Evolutionary conservation across 2,888 invertebrate genomes (phyloP), one percentile per base, ranked within the genome.

Genomic region (Apamea crenata): DNA sequence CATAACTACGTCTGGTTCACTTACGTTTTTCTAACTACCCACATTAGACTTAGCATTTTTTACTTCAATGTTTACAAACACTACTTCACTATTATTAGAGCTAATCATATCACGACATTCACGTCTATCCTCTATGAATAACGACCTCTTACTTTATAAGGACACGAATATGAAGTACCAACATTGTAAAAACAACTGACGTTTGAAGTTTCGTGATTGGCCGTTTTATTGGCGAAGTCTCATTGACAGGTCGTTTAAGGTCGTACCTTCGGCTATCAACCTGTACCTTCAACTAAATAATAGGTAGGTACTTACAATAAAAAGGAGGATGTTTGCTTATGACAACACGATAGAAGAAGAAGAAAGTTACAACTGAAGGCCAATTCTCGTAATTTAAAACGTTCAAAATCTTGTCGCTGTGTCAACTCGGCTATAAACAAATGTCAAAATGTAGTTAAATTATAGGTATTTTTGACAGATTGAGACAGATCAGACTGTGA

Each of bases 31-130:
- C 47, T 25, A 56, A 67, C 76, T 76, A 76, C 79, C 74, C 66
- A 63, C 80, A 66, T 75, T 1, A 10, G n/a, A n/a, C 10, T 29
- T n/a, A 16, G 25, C 25, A 40, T 65, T 82, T 79, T 67, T 61
- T 29, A 53, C 32, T 12, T 14, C 16, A 53, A 32, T 85, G 59
- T 85, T 82, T 85, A 74, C 40, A 85, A 74, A 76, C 18, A 83
- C 32, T 14, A 29, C n/a, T 61, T 61, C n/a, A 29, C 18, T 68
- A 63, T 25, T 61, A 36, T 61, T 53, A 16, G 1, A 67, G 67
- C n/a, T 63, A 69, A 80, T 67, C 18, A 59, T 32, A 36, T 8
- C 44, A 47, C 59, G 29, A 65, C 25, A 10, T 25, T 56, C 10
- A 56, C 56, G 56, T 12, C 32, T 29, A 65, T 85, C 36, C 53